Base-by-base conservation (phyloP, 2,888 invertebrate genomes). In the Hipparchia sbordonii region DNA sequence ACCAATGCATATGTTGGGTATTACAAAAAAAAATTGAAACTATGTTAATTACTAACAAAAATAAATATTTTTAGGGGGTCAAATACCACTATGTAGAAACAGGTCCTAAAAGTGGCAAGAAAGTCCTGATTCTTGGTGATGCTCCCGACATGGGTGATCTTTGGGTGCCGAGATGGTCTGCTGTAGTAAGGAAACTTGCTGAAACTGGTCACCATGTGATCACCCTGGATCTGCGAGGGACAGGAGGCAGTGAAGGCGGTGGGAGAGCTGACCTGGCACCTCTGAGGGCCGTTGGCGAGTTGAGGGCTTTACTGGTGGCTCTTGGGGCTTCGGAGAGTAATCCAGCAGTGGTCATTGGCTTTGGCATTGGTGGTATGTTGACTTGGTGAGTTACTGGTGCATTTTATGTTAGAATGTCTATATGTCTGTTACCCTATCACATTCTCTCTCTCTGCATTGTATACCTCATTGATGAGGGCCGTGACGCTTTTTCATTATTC, bases 51-150 rank as follows among this genome's bases (percentile, higher is more conserved):
- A 54, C 2, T 9, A 51, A 69, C 7, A 59, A 68, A 6, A 10
- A 51, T 7, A 61, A 10, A 61, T 59, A 65, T 67, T 74, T 78
- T 84, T 84, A 93, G 93, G 92, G 91, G 7, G 91, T 91, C 13
- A 93, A 93, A 85, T 93, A 93, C 78, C 93, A 93, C 78, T 93
- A 93, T 79, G 91, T 93, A 23, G 91, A 92, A 82, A 89, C 89
- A 2, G 93, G 93, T 0, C 89, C 90, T 1, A 89, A 86, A 77
- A 80, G 82, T 12, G 92, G 92, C 0, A 84, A 85, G 71, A 77
- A 85, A 52, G 85, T 92, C 0, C 80, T 93, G 2, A 86, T 93
- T n/a, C 82, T 93, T 2, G 90, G 91, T 12, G 89, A 93, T 73
- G 92, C 93, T 0, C 93, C 93, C 7, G 91, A 92, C 57, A 82